Percentiles rank a stretch among this genome's conserved stretches.
These are phyloP conservation scores for Trachymyrmex cornetzi DNA, from an alignment of 1,140 invertebrate species.

Conservation along the genomic window DNA sequence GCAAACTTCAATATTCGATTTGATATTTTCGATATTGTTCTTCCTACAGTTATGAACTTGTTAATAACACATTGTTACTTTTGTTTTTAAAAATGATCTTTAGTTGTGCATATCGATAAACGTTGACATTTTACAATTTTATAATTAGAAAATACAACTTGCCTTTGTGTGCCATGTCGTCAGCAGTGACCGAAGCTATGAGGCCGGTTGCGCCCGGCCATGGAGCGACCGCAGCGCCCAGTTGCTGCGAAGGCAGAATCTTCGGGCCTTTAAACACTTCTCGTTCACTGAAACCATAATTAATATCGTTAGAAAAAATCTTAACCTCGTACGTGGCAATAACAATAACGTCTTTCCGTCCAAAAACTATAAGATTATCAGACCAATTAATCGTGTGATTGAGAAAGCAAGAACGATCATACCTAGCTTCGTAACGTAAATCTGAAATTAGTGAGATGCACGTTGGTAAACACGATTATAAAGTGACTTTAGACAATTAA, in stretches of 20 bases:
- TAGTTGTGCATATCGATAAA: background rate
- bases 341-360: background rate
- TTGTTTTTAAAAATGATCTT: background rate
- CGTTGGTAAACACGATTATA: background rate
- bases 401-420: background rate
- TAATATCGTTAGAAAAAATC: slow-evolving; percentile 29
- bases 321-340: background rate
- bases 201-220: slow-evolving; percentile 88
- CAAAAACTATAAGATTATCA: background rate
- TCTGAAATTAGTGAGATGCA: background rate
- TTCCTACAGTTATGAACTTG: background rate
- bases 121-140: background rate
- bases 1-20: background rate
- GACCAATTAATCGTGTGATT: background rate
- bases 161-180: slow-evolving; percentile 89
- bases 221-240: slow-evolving; percentile 89
- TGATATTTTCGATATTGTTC: background rate
- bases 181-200: slow-evolving; percentile 87
- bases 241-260: slow-evolving; percentile 88
- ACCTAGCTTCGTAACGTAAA: background rate
- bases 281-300: slow-evolving; percentile 80
- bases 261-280: slow-evolving; percentile 85
- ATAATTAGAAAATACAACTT: slow-evolving; percentile 71
- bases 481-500: background rate
- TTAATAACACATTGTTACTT: background rate